These are phyloP conservation scores for Cephus spinipes DNA, from an alignment of 2,888 invertebrate species.

Conservation along the genomic window DNA sequence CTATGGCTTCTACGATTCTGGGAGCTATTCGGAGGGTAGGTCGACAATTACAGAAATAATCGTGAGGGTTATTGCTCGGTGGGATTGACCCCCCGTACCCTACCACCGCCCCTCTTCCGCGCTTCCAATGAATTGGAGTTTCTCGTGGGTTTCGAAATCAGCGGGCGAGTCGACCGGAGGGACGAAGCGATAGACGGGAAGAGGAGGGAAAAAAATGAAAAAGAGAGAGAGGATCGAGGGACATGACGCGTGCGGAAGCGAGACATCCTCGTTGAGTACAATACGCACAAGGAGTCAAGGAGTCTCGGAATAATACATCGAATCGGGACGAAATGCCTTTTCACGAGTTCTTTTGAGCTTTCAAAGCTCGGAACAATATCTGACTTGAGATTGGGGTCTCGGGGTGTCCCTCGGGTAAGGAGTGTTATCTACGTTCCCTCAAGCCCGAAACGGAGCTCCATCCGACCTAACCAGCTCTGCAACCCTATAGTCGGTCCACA, in stretches of 20 bases:
- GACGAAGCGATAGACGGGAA: too few relatives aligned
- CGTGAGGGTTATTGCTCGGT: too few relatives aligned
- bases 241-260: conserved; percentile 29
- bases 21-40: too few relatives aligned
- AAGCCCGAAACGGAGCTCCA: conserved; percentile 49
- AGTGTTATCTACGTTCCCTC: conserved; percentile 59
- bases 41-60: too few relatives aligned
- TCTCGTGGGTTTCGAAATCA: too few relatives aligned
- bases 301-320: conserved; percentile 54
- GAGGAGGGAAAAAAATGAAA: conserved; percentile 4
- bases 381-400: conserved; percentile 60
- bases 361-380: conserved; percentile 62
- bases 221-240: conserved; percentile 17
- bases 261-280: conserved; percentile 42
- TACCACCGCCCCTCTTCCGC: too few relatives aligned
- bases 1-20: too few relatives aligned
- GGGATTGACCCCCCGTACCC: too few relatives aligned
- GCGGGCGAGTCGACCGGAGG: too few relatives aligned
- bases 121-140: too few relatives aligned
- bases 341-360: conserved; percentile 60
- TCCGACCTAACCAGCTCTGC: conserved; percentile 15
- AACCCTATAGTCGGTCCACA: too few relatives aligned
- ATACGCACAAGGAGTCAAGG: conserved; percentile 45
- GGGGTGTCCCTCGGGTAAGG: conserved; percentile 55
- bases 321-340: conserved; percentile 55